A percentile compares a stretch with the other conserved stretches of the same genome.
These are phyloP conservation scores for Synanthedon vespiformis DNA, from an alignment of 2,888 invertebrate species.

Conservation along the genomic window DNA sequence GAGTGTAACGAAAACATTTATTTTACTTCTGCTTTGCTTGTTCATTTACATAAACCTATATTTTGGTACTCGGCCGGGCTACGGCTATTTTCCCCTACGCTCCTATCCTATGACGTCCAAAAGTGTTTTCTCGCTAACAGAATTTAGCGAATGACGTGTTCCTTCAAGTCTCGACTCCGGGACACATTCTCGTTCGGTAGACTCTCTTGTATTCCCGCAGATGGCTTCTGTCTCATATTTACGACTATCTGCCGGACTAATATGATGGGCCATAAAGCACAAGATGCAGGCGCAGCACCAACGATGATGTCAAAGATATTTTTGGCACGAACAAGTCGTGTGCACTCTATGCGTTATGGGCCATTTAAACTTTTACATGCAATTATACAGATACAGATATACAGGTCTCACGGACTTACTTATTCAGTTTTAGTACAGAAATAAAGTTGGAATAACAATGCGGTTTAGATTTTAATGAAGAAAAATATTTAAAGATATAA, in stretches of 20 bases:
- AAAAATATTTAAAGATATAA: too few relatives aligned
- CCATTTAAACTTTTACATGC: slow-evolving; percentile 17
- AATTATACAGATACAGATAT: too few relatives aligned
- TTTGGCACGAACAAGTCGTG: slow-evolving; percentile 37
- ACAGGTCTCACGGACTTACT: too few relatives aligned
- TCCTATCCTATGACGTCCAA: slow-evolving; percentile 20
- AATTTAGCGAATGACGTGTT: slow-evolving; percentile 2
- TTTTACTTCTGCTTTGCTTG: too few relatives aligned
- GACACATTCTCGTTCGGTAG: slow-evolving; percentile 2
- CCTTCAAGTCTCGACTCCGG: slow-evolving; percentile 1
- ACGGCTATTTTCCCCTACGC: slow-evolving; percentile 16
- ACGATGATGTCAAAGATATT: slow-evolving; percentile 53
- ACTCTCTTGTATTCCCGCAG: slow-evolving; percentile 16
- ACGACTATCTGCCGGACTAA: slow-evolving; percentile 47
- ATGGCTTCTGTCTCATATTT: slow-evolving; percentile 37
- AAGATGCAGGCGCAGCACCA: slow-evolving; percentile 35
- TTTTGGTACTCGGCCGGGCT: slow-evolving; percentile 26
- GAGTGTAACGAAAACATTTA: too few relatives aligned
- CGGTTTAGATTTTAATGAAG: too few relatives aligned
- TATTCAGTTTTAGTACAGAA: too few relatives aligned
- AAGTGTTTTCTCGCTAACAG: slow-evolving; percentile 9
- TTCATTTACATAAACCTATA: slow-evolving; percentile 8
- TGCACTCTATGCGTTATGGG: slow-evolving; percentile 31
- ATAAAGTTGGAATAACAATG: too few relatives aligned
- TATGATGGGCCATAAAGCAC: slow-evolving; percentile 56